Evolutionary conservation across 37 sponge, comb jelly and placozoan species (phyloP).

Genomic region (Agelas oroides): DNA sequence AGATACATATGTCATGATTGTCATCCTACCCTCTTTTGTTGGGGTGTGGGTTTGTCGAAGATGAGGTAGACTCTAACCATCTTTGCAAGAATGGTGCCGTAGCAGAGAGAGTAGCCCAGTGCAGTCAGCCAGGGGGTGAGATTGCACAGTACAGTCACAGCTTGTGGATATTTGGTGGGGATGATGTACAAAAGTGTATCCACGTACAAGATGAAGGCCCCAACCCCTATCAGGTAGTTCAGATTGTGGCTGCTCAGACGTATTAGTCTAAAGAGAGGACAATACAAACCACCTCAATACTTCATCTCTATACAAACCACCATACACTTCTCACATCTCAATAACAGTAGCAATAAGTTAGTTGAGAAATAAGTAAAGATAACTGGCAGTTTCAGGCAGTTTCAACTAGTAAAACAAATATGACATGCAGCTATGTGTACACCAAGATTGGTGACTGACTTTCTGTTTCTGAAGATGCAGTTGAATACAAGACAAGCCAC

Average conservation of each 20-base stretch:
- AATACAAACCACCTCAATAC: no score
- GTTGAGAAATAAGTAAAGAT: no score
- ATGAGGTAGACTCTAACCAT: constrained; percentile 38
- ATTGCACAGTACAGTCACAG: constrained; percentile 30
- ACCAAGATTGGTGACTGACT: neutral
- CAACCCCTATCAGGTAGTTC: constrained; percentile 33
- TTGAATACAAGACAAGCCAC: constrained; percentile 31
- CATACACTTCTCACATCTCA: no score
- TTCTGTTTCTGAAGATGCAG: constrained; percentile 10
- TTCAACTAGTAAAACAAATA: no score
- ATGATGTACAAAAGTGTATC: neutral
- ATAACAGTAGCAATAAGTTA: no score
- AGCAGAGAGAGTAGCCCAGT: constrained; percentile 41
- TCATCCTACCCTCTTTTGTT: neutral
- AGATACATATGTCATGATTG: neutral
- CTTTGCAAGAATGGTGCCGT: constrained; percentile 32
- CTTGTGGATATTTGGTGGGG: neutral
- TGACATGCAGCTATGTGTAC: no score
- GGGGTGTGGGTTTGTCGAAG: constrained; percentile 29
- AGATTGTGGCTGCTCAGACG: constrained; percentile 27
- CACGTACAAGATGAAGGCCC: constrained; percentile 32
- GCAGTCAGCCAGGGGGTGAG: constrained; percentile 18
- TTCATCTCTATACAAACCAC: no score
- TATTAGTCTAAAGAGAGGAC: neutral
- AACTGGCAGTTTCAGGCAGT: no score